These are phyloP conservation scores for Liasis olivaceus DNA, from an alignment of 2,797 vertebrate species.

Conservation along the genomic window DNA sequence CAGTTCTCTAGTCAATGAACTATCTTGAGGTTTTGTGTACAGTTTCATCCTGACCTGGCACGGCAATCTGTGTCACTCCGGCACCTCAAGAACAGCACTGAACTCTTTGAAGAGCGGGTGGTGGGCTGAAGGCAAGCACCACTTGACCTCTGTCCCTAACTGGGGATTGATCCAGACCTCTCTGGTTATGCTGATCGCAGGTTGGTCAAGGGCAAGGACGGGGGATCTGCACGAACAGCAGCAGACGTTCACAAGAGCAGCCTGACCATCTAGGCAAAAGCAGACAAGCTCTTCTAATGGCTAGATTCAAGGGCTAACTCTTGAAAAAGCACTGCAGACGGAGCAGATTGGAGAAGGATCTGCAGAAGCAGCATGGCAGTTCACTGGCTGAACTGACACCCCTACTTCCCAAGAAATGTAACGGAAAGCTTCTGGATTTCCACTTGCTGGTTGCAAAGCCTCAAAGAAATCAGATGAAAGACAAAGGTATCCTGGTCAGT, in stretches of 20 bases:
- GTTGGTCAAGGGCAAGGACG: not conserved
- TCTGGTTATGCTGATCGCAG: not conserved
- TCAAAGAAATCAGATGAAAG: not conserved
- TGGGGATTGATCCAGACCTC: not conserved
- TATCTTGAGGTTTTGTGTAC: slow-evolving; percentile 48
- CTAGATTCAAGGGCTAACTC: not conserved
- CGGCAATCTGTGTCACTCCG: no score
- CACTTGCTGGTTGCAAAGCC: not conserved
- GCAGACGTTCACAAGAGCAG: not conserved
- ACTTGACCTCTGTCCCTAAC: not conserved
- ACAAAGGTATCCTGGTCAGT: not conserved
- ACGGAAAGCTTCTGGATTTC: not conserved
- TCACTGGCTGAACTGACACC: not conserved
- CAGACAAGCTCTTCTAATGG: not conserved
- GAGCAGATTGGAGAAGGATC: not conserved
- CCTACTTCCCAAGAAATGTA: not conserved
- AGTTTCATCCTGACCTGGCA: not conserved
- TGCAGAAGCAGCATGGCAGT: not conserved
- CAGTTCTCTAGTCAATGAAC: slow-evolving; percentile 34
- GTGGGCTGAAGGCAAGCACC: no score
- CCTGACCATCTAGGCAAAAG: not conserved
- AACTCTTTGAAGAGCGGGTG: not conserved
- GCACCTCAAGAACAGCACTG: not conserved
- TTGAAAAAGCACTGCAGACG: not conserved
- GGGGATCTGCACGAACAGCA: not conserved